Evolutionary conservation across 2,113 vertebrate genomes (phyloP), one percentile per base, ranked within the genome.

Genomic region (Hippocampus barbouri): DNA sequence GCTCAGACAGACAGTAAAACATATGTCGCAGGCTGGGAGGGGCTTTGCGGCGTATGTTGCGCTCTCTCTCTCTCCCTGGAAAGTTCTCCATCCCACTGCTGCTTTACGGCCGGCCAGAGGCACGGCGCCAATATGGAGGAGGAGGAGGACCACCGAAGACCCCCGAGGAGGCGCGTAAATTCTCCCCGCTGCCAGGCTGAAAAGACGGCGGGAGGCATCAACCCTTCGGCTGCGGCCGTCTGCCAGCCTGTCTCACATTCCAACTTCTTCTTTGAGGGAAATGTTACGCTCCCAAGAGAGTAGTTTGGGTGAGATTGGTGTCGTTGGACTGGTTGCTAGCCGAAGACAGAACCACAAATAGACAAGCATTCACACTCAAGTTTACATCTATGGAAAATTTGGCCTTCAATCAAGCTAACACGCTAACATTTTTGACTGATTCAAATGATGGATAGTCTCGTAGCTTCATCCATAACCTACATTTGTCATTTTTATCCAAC

Each of bases 1-100:
- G 75, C 77, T 81, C 75, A 87, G 82, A 84, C 88, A 90, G 90
- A 92, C 90, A 92, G 86, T 92, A 90, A 93, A 93, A 91, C 93
- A 93, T 92, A 93, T 93, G 93, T 90, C 86, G 65, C 89, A 79
- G 86, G 53, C 51, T 47, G 82, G 85, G 89, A 85, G 86, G 86
- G 80, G 69, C 66, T 87, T 83, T 84, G 83, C 84, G 51, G 77
- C 87, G 88, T 81, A 91, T 91, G 92, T 83, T 88, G 73, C 54
- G 76, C 67, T 41, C 66, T 41, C 75, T 64, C n/a, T 25, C 20
- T 25, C 56, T 82, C 79, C 74, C 78, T 78, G 77, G 79, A 79
- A 85, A 76, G 81, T 63, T 70, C 73, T 51, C 75, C 76, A 38
- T 78, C 86, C 81, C 9, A 12, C 53, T 85, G 81, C 89, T 88